Conservation (phyloP, 2,113 vertebrate species). For the Laticauda colubrina region DNA sequence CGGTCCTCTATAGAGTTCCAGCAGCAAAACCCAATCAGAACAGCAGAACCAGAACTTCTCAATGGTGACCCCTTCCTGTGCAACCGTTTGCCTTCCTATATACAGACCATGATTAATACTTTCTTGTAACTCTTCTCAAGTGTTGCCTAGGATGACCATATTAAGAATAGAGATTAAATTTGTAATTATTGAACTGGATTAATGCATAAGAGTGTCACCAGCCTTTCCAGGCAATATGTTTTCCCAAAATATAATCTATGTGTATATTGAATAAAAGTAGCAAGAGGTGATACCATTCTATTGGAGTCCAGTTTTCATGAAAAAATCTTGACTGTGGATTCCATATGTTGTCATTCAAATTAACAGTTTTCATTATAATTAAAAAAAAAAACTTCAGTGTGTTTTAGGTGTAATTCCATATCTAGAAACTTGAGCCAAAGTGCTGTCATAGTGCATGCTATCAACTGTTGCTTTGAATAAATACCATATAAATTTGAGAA, state of each 20-base stretch:
- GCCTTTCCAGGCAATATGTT: not conserved
- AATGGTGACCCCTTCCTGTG: not conserved
- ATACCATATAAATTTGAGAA: not conserved
- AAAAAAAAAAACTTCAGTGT: not conserved
- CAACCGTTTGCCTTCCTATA: not conserved
- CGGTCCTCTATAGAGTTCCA: not conserved
- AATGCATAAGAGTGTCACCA: not conserved
- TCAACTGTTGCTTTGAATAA: not conserved
- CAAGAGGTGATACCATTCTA: not conserved
- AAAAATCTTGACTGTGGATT: not conserved
- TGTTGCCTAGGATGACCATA: not conserved
- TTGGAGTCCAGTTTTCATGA: not conserved
- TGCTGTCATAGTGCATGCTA: not conserved
- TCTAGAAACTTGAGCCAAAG: not conserved
- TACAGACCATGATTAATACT: not conserved
- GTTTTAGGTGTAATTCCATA: not conserved
- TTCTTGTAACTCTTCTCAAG: not conserved
- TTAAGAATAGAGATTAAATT: not conserved
- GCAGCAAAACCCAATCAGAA: not conserved
- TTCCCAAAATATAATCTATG: not conserved
- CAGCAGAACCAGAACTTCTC: not conserved
- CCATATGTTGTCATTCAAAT: not conserved
- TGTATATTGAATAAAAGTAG: not conserved
- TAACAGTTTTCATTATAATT: not conserved
- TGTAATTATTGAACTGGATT: not conserved